Base-by-base conservation (phyloP, 2,113 vertebrate genomes). In the Dasyurus viverrinus region DNA sequence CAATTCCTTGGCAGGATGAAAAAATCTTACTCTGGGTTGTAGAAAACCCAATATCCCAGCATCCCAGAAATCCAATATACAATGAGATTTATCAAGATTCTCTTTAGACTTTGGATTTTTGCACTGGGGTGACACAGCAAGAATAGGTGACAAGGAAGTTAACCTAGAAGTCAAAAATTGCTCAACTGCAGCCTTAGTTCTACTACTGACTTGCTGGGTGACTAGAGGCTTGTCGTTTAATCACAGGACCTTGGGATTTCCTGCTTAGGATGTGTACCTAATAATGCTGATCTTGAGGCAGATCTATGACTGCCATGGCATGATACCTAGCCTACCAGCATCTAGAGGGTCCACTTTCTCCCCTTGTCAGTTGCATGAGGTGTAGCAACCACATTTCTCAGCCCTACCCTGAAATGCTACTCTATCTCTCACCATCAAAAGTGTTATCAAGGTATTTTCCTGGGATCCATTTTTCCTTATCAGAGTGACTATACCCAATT, bases 1-100 rank as follows among this genome's bases (percentile, higher is more conserved):
- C n/a, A 95, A 90, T 89, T 10, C 24, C 19, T 93, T 76, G 90
- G 53, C 9, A 93, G 94, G 94, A 89, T 48, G 50, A 19, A 23
- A 84, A 76, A 84, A 22, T 84, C n/a, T 42, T 42, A 23, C 0
- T 36, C 22, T 42, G n/a, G 22, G 48, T 93, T 60, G 16, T 9
- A 50, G 30, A 47, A 26, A 96, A 92, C 48, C 42, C 19, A 7
- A 54, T 90, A 24, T 53, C 60, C 14, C 53, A 94, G 92, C n/a
- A 93, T 93, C 25, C 96, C 30, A 76, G 53, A 36, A 94, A 84
- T 2, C 16, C 23, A 84, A n/a, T 8, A 10, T 2, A 84, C 24
- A 92, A 5, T 90, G 60, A 68, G 3, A 14, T 68, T 68, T 68
- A 91, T 12, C 95, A 36, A 54, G 36, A 36, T 89, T 76, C 90